Conservation (phyloP, 2,113 vertebrate genomes). For the Irena cyanogastra region DNA sequence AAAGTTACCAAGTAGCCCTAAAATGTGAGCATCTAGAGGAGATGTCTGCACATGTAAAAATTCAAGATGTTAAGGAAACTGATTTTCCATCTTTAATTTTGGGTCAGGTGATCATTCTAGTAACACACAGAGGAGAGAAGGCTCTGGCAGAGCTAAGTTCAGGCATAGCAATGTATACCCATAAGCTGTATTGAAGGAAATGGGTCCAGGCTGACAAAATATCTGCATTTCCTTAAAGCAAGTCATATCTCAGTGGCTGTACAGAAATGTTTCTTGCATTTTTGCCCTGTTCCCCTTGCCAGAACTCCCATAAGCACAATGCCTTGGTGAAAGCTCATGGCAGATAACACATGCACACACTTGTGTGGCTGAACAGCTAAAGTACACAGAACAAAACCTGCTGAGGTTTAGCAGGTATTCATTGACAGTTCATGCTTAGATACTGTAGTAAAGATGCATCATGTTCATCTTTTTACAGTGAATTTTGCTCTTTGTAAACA, state of each 20-base stretch:
- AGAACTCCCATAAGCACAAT: background rate
- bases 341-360: background rate
- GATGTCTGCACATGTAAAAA: background rate
- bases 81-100: background rate
- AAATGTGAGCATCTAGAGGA: background rate
- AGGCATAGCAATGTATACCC: background rate
- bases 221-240: background rate
- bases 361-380: background rate
- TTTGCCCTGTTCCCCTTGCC: fast-evolving
- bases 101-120: background rate
- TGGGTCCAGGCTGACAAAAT: background rate
- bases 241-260: background rate
- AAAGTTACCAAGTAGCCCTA: background rate
- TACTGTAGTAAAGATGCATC: background rate
- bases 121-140: background rate
- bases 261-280: background rate
- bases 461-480: background rate
- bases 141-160: background rate
- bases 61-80: background rate
- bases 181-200: background rate
- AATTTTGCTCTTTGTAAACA: constrained; percentile 39
- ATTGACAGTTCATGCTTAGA: background rate
- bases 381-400: background rate
- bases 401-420: background rate
- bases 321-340: background rate